Conservation (phyloP, 2,797 vertebrate species). For the Philypnodon macrostomus region DNA sequence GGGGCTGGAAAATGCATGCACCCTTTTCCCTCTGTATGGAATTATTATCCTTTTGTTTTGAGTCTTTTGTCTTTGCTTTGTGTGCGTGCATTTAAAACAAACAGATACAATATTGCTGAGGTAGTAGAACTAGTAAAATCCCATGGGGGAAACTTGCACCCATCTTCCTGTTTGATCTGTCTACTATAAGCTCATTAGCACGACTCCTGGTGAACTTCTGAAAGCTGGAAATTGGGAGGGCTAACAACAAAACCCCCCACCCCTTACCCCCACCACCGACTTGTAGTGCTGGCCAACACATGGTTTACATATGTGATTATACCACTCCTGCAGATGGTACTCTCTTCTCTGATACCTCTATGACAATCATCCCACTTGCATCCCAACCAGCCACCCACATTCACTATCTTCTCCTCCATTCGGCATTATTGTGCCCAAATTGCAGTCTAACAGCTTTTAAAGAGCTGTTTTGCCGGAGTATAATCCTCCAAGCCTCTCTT, state of each 20-base stretch:
- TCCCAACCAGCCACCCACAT: conserved; percentile 54
- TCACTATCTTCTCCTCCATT: conserved; percentile 57
- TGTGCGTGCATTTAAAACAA: conserved; percentile 31
- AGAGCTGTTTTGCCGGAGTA: conserved; percentile 79
- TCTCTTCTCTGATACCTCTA: conserved; percentile 28
- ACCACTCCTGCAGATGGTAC: no score
- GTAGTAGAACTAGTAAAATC: conserved; percentile 57
- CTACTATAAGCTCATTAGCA: conserved; percentile 68
- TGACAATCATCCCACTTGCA: conserved; percentile 39
- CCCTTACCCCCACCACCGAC: conserved; percentile 58
- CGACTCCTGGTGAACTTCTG: conserved; percentile 56
- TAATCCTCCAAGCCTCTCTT: conserved; percentile 77
- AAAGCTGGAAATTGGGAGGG: conserved; percentile 25
- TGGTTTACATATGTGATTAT: conserved; percentile 33
- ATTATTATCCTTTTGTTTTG: conserved; percentile 82
- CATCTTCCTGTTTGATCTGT: conserved; percentile 66
- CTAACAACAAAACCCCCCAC: conserved; percentile 50
- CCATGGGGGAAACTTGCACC: conserved; percentile 53
- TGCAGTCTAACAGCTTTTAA: conserved; percentile 83
- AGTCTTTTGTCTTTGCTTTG: conserved; percentile 75
- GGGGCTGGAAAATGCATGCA: conserved; percentile 74
- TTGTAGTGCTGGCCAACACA: conserved; percentile 32
- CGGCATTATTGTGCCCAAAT: conserved; percentile 73
- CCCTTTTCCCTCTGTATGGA: conserved; percentile 76
- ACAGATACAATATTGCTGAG: conserved; percentile 53